Percentiles rank a stretch among this genome's conserved stretches.
These are phyloP conservation scores for Heliconius ethilla DNA, from an alignment of 2,888 invertebrate species.

Conservation along the genomic window DNA sequence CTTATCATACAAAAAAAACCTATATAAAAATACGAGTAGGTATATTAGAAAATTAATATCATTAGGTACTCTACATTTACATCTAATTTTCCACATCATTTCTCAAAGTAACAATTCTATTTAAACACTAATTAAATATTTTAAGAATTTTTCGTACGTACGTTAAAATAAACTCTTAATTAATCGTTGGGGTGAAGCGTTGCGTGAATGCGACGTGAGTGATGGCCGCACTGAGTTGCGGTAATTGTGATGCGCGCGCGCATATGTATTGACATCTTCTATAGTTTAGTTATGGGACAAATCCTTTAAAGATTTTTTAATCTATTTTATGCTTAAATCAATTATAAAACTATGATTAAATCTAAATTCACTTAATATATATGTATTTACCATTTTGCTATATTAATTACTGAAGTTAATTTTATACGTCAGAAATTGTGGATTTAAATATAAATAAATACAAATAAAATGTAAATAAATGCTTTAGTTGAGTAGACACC, in stretches of 20 bases:
- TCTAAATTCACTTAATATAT: not conserved
- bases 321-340: not conserved
- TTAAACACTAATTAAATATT: slow-evolving; percentile 37
- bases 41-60: not conserved
- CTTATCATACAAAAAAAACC: not conserved
- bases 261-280: slow-evolving; percentile 48
- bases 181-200: slow-evolving; percentile 64
- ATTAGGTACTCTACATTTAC: not conserved
- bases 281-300: slow-evolving; percentile 25
- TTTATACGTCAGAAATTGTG: too few species aligned
- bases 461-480: too few species aligned
- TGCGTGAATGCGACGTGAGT: slow-evolving; percentile 70
- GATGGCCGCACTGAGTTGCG: slow-evolving; percentile 69
- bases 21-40: not conserved
- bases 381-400: not conserved
- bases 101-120: slow-evolving; percentile 24
- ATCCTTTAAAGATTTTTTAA: slow-evolving; percentile 2
- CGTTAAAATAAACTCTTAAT: slow-evolving; percentile 66
- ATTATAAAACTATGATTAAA: not conserved
- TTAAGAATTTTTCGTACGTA: slow-evolving; percentile 53
- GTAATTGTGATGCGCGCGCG: slow-evolving; percentile 73
- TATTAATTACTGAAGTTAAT: not conserved
- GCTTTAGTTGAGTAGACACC: too few species aligned
- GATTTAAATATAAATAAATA: not conserved
- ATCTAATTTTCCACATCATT: slow-evolving; percentile 20